phyloP scores from a whole-genome alignment of 2,888 invertebrate genomes.

The Aphodius granarius region DNA sequence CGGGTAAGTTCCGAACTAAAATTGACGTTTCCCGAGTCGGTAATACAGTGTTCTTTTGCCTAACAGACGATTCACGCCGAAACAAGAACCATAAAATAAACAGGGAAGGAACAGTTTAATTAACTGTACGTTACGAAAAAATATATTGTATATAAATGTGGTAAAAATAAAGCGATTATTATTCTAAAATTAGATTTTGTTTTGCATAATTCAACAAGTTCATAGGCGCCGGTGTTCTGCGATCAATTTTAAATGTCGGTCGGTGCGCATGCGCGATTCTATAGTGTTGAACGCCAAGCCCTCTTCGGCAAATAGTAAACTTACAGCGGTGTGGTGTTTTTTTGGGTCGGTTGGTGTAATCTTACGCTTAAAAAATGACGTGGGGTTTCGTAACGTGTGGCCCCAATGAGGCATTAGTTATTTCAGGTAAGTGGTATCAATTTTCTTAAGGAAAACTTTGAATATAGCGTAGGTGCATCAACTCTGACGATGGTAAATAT shows the following conservation, averaged over 20 bases:
- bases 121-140: background rate
- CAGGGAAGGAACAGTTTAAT: background rate
- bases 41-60: background rate
- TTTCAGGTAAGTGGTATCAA: slow-evolving; percentile 71
- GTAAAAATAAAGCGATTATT: background rate
- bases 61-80: background rate
- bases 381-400: slow-evolving; percentile 94
- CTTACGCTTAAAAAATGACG: slow-evolving; percentile 40
- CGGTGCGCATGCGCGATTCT: background rate
- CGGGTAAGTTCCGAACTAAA: slow-evolving; percentile 58
- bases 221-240: background rate
- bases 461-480: background rate
- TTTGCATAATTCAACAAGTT: background rate
- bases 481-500: background rate
- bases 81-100: background rate
- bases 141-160: background rate
- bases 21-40: background rate
- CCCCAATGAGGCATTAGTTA: slow-evolving; percentile 91
- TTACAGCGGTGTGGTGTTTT: background rate
- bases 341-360: background rate
- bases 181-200: background rate
- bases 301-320: background rate
- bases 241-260: background rate
- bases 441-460: background rate
- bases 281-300: background rate